Percentiles rank a stretch among this genome's conserved stretches.
phyloP scores from a whole-genome alignment of 1,140 invertebrate genomes.

The Drosophila nannoptera region DNA sequence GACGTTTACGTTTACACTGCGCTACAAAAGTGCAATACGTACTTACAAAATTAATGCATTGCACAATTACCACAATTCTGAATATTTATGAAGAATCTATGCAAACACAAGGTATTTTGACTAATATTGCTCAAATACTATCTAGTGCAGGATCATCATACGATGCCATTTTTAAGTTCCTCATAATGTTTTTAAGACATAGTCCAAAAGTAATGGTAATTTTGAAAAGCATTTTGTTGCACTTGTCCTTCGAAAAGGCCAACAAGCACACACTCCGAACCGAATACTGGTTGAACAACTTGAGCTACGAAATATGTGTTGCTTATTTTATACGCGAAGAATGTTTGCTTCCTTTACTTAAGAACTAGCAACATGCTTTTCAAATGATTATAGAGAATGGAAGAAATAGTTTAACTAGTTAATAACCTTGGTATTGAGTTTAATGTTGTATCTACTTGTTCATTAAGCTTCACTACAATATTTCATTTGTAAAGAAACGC shows the following conservation, averaged over 20 bases:
- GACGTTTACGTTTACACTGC: constrained; percentile 53
- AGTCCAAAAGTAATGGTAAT: no score
- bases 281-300: constrained; percentile 20
- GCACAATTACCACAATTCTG: neutral
- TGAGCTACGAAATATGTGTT: constrained; percentile 1
- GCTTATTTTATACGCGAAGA: neutral
- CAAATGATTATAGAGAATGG: constrained; percentile 5
- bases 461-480: constrained; percentile 6
- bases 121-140: constrained; percentile 1
- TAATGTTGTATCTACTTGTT: constrained; percentile 21
- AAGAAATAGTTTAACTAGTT: constrained; percentile 18
- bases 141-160: neutral
- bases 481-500: constrained; percentile 28
- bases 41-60: neutral
- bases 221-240: constrained; percentile 8
- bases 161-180: no score
- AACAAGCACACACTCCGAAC: constrained; percentile 54
- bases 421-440: constrained; percentile 68
- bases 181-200: no score
- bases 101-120: neutral
- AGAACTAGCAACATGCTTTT: neutral
- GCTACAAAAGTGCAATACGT: constrained; percentile 14
- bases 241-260: constrained; percentile 51
- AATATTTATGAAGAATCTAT: neutral
- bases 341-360: neutral